A percentile compares a stretch with the other conserved stretches of the same genome.
Conservation (phyloP, 2,888 invertebrate genomes). For the Caenorhabditis sp. region DNA sequence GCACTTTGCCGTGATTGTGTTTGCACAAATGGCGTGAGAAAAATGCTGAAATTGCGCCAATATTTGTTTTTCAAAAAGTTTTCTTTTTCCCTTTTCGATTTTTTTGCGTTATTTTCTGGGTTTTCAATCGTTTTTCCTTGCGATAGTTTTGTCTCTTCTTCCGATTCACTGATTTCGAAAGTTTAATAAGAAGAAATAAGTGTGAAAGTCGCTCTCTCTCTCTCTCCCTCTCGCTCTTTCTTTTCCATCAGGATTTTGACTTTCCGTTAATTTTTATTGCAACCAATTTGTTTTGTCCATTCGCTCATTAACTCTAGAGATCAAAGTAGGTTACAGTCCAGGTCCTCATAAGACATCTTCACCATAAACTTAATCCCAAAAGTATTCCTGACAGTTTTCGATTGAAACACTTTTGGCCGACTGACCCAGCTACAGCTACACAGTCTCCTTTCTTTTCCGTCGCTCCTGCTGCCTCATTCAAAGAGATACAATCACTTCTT, state of each 20-base stretch:
- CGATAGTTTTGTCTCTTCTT: too few relatives aligned
- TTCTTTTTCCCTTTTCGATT: background rate
- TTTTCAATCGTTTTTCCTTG: too few relatives aligned
- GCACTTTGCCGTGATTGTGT: conserved; percentile 32
- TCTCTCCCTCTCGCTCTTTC: too few relatives aligned
- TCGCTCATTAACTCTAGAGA: conserved; percentile 5
- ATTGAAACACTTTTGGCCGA: conserved; percentile 16
- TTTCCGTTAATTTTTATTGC: conserved; percentile 5
- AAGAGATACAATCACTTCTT: conserved; percentile 54
- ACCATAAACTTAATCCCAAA: conserved; percentile 5
- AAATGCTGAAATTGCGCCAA: conserved; percentile 7
- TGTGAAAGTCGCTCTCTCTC: too few relatives aligned
- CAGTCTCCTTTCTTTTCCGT: conserved; percentile 10
- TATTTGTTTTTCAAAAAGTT: conserved; percentile 3
- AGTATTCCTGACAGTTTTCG: background rate
- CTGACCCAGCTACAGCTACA: conserved; percentile 36
- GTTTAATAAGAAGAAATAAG: background rate
- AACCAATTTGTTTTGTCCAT: background rate
- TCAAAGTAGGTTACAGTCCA: conserved; percentile 19
- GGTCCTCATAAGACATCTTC: background rate
- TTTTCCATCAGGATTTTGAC: too few relatives aligned
- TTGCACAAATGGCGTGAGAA: conserved; percentile 9
- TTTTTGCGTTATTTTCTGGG: too few relatives aligned
- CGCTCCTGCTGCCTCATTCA: conserved; percentile 23
- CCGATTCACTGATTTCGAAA: background rate